Conservation (phyloP, 2,888 invertebrate genomes). For the Hylaea fasciaria region DNA sequence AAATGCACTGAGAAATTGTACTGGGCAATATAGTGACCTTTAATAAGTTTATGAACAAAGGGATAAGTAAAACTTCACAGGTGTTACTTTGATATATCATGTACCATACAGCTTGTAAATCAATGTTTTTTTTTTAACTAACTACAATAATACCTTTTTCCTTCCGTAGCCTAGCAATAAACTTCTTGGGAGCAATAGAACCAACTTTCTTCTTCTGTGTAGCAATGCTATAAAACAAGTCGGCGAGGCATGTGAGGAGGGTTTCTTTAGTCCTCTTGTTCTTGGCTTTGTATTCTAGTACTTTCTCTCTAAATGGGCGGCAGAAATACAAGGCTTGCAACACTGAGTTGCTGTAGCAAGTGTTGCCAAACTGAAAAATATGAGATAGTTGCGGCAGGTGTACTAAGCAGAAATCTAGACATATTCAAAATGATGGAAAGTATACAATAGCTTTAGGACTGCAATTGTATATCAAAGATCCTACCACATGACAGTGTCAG, state of each 20-base stretch:
- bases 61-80: too few relatives aligned
- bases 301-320: constrained; percentile 99
- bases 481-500: too few relatives aligned
- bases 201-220: constrained; percentile 99
- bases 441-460: too few relatives aligned
- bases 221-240: constrained; percentile 99
- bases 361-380: constrained; percentile 97
- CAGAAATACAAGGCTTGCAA: constrained; percentile 99
- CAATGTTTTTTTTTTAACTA: too few relatives aligned
- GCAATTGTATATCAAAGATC: too few relatives aligned
- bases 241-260: constrained; percentile 98
- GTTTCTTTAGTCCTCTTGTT: constrained; percentile 99
- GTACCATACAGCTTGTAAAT: too few relatives aligned
- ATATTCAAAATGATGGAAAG: too few relatives aligned
- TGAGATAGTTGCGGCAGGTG: neutral
- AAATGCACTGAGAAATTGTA: too few relatives aligned
- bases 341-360: constrained; percentile 99
- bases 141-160: constrained; percentile 99
- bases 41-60: too few relatives aligned
- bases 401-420: too few relatives aligned
- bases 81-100: too few relatives aligned
- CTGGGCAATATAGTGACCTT: too few relatives aligned
- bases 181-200: constrained; percentile 99
- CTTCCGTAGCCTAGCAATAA: constrained; percentile 98
- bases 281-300: constrained; percentile 98